Base-by-base conservation (phyloP, 2,113 vertebrate genomes). In the Catharus fuscescens region DNA sequence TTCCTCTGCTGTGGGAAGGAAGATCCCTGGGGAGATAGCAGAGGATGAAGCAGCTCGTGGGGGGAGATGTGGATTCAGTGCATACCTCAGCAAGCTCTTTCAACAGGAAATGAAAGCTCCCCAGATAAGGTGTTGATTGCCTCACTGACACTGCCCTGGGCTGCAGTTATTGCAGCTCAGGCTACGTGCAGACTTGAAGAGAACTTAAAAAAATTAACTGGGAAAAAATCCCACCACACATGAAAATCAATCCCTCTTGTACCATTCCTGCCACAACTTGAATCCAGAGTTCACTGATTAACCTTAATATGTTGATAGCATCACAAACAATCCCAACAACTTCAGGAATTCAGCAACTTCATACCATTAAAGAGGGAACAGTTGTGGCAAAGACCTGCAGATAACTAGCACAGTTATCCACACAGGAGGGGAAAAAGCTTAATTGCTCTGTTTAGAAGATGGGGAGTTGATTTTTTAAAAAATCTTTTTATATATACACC, bases 11-110 rank as follows among this genome's bases (percentile, higher is more conserved):
- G 69, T 96, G 95, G 69, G 95, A 96, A 95, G 85, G 76, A 83
- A 96, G 94, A 97, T 95, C 42, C 10, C 29, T 53, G 57, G 56
- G 25, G 9, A 96, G 96, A 96, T 94, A 93, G 71, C 9, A 13
- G 74, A 89, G 56, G 61, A 70, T 92, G 80, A 69, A 94, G 74
- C 20, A 82, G 79, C 71, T 90, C 16, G 74, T 71, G 48, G 56
- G 52, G 81, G 79, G 52, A 86, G 56, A 72, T 90, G 84, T 82
- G 80, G 89, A 81, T 95, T 92, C 77, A 47, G 86, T 65, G 89
- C 92, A 95, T 87, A 95, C 91, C 86, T 96, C 89, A 95, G 94
- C 91, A 96, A 23, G 56, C 73, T 80, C 78, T 93, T 94, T 96
- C 93, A 85, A 38, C 79, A 96, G 92, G 93, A 96, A 96, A 94